Evolutionary conservation across 2,113 vertebrate species (phyloP).

Genomic region (Hyla sarda): DNA sequence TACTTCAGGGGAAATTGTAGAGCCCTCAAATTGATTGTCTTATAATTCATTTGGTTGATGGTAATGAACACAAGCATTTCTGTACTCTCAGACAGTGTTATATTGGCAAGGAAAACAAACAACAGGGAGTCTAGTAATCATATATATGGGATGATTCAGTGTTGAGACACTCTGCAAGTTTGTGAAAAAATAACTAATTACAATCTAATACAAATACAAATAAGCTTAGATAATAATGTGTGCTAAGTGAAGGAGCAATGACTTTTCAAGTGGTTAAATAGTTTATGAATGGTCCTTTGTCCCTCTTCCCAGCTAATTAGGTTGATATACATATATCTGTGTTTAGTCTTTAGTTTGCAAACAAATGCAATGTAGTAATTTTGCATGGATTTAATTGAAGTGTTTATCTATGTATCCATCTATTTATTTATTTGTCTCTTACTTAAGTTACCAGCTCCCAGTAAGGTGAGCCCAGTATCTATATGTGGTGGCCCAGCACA

Average conservation of each 20-base stretch:
- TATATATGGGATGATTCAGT: constrained; percentile 48
- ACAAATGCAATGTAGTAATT: neutral
- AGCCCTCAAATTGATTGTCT: constrained; percentile 57
- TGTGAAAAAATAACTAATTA: constrained; percentile 44
- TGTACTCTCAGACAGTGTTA: constrained; percentile 46
- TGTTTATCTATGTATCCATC: neutral
- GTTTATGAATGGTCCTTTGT: constrained; percentile 26
- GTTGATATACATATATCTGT: neutral
- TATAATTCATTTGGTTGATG: constrained; percentile 59
- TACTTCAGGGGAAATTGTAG: constrained; percentile 59
- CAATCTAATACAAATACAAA: constrained; percentile 45
- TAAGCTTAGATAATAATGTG: constrained; percentile 34
- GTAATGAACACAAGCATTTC: constrained; percentile 56
- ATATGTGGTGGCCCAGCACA: no score
- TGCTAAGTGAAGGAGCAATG: constrained; percentile 25
- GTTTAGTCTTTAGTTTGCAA: neutral
- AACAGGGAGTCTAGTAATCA: constrained; percentile 53
- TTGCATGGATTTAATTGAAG: no score
- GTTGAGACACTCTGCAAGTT: constrained; percentile 12
- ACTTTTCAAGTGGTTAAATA: constrained; percentile 46
- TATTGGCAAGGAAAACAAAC: constrained; percentile 59
- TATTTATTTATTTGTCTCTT: no score
- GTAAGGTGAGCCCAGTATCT: no score
- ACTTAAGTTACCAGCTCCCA: no score
- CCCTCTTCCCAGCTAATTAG: neutral